Evolutionary conservation across 2,888 invertebrate genomes (phyloP).

Genomic region (Diabrotica balteata): DNA sequence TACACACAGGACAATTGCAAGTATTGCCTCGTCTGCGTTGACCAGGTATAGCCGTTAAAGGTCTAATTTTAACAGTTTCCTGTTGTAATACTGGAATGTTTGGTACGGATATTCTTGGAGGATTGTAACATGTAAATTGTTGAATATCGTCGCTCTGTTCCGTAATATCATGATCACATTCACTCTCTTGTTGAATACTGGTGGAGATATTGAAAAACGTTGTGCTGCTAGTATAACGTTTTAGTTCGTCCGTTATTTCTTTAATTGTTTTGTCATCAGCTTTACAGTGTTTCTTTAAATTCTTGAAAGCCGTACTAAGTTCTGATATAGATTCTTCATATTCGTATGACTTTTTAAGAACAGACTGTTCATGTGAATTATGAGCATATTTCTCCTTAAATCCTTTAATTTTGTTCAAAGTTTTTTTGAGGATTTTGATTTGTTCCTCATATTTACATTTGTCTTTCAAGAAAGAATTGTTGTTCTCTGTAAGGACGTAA

Average conservation of each 20-base stretch:
- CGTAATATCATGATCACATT: constrained; percentile 8
- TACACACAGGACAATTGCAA: neutral
- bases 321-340: constrained; percentile 49
- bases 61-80: neutral
- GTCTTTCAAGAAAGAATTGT: neutral
- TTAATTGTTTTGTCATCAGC: constrained; percentile 54
- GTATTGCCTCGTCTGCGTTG: neutral
- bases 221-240: constrained; percentile 42
- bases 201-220: constrained; percentile 42
- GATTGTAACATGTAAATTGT: neutral
- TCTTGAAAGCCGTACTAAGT: constrained; percentile 50
- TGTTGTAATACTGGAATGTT: constrained; percentile 4
- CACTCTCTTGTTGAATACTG: constrained; percentile 23
- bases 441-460: neutral
- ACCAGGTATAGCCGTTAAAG: constrained; percentile 1
- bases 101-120: constrained; percentile 3
- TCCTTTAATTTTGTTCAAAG: constrained; percentile 3
- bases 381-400: neutral
- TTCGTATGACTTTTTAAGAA: constrained; percentile 42
- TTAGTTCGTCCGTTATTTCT: constrained; percentile 51
- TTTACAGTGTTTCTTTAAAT: constrained; percentile 52
- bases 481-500: too few species aligned
- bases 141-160: constrained; percentile 9
- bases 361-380: constrained; percentile 24
- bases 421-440: neutral